phyloP scores from a whole-genome alignment of 53 echinoderm and acorn worm genomes.

The Actinopyga echinites region DNA sequence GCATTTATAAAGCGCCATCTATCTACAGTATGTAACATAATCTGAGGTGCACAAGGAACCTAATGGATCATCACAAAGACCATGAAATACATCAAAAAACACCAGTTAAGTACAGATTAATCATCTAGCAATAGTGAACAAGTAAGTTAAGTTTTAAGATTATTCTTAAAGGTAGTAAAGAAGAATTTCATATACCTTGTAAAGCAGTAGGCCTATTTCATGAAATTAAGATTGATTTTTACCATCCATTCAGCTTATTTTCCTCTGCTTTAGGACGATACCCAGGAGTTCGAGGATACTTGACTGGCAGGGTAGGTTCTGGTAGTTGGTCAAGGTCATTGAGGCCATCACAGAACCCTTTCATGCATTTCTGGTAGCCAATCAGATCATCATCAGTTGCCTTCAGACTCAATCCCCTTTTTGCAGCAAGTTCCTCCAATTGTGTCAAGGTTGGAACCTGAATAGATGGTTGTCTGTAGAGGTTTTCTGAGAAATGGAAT shows the following conservation, averaged over 20 bases:
- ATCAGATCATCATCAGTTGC: constrained; percentile 11
- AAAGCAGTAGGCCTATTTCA: no score
- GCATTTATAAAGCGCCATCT: no score
- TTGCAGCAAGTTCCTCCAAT: constrained; percentile 24
- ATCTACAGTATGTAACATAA: no score
- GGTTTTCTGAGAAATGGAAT: neutral
- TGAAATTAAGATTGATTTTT: neutral
- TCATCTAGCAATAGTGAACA: no score
- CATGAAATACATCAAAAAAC: no score
- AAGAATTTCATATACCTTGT: no score
- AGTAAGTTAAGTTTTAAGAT: no score
- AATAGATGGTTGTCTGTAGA: constrained; percentile 34
- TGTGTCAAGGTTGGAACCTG: constrained; percentile 26
- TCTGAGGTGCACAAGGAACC: no score
- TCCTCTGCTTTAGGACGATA: constrained; percentile 64
- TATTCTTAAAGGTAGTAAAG: no score
- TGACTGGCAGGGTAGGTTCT: constrained; percentile 72
- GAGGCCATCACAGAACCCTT: constrained; percentile 34
- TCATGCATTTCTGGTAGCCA: constrained; percentile 57
- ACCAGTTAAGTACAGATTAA: no score
- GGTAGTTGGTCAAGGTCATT: constrained; percentile 53
- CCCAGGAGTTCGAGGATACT: constrained; percentile 72
- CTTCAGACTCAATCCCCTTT: neutral
- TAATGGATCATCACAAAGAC: no score
- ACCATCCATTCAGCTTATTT: constrained; percentile 80